Conservation (phyloP, 2,113 vertebrate genomes). For the Oenanthe oenanthe region DNA sequence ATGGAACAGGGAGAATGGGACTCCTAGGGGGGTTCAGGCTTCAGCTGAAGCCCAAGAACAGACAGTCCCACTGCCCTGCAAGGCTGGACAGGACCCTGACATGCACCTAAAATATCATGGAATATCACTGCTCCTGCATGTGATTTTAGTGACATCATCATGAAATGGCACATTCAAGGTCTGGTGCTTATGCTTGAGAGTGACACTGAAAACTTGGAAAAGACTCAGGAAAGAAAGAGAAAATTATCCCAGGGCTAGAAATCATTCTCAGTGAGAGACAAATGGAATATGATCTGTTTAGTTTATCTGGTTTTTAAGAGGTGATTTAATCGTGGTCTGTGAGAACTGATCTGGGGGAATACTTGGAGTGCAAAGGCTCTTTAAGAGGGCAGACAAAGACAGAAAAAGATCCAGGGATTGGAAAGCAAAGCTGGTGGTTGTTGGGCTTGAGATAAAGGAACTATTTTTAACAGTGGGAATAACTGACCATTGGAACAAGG, state of each 20-base stretch:
- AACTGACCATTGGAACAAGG: slow-evolving; percentile 5
- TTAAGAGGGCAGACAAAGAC: slow-evolving; percentile 32
- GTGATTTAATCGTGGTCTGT: slow-evolving; percentile 44
- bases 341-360: slow-evolving; percentile 37
- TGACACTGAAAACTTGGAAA: slow-evolving; percentile 27
- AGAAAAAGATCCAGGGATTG: slow-evolving; percentile 11
- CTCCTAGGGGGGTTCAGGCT: neutral
- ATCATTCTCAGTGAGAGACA: slow-evolving; percentile 23
- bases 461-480: slow-evolving; percentile 59
- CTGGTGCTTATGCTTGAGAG: neutral
- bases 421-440: slow-evolving; percentile 22
- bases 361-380: slow-evolving; percentile 40
- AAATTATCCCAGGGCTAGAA: slow-evolving; percentile 48
- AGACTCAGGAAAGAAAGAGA: neutral
- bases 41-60: neutral
- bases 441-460: slow-evolving; percentile 28
- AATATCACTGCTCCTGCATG: neutral
- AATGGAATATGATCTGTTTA: slow-evolving; percentile 38
- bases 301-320: slow-evolving; percentile 64
- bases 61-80: neutral
- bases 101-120: neutral
- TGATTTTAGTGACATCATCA: neutral
- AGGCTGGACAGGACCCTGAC: neutral
- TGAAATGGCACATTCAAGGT: neutral
- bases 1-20: neutral